Conservation (phyloP, 2,113 vertebrate species). For the Progne subis region DNA sequence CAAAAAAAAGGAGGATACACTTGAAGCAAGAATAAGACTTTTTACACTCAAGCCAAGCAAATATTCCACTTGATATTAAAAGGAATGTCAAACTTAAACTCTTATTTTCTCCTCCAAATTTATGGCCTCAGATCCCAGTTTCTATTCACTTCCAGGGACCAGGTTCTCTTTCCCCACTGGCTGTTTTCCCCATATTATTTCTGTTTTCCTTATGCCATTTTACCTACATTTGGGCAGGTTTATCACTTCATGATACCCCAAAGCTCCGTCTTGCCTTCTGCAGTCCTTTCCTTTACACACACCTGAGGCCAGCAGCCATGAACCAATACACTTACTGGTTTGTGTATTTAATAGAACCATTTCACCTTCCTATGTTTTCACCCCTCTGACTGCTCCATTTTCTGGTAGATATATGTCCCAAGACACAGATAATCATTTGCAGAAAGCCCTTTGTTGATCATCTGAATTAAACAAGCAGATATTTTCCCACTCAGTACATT, state of each 20-base stretch:
- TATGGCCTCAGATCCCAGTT: background rate
- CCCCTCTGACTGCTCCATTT: background rate
- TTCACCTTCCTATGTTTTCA: background rate
- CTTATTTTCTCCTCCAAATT: background rate
- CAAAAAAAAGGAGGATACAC: fast-evolving
- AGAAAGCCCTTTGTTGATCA: background rate
- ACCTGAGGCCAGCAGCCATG: fast-evolving
- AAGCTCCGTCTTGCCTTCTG: background rate
- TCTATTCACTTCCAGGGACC: background rate
- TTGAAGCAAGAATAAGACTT: background rate
- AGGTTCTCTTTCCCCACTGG: background rate
- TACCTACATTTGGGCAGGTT: fast-evolving
- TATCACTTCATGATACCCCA: background rate
- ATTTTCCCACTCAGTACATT: background rate
- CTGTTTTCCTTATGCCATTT: background rate
- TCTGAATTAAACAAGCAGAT: background rate
- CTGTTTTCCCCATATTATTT: background rate
- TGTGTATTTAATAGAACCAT: background rate
- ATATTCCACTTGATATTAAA: background rate
- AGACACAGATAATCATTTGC: fast-evolving
- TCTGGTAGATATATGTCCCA: fast-evolving
- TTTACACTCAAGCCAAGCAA: background rate
- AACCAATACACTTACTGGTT: background rate
- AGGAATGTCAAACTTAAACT: background rate
- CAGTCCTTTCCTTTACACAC: background rate